A percentile compares a stretch with the other conserved stretches of the same genome.
These are phyloP conservation scores for Heteromurus nitidus DNA, from an alignment of 2,888 invertebrate genomes.

Conservation along the genomic window DNA sequence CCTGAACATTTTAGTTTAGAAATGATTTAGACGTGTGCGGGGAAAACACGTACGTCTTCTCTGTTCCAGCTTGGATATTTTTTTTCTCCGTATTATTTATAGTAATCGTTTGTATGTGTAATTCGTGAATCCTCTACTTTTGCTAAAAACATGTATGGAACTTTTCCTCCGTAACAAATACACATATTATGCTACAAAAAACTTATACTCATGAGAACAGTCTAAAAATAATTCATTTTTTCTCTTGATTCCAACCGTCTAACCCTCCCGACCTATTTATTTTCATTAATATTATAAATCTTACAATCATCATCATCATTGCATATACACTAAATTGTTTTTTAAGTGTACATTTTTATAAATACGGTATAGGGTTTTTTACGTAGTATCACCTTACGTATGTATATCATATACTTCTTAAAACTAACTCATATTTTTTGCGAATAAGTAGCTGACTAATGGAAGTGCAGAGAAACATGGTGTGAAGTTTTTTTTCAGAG, in stretches of 20 bases:
- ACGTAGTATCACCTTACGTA: too few relatives aligned
- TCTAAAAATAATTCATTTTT: constrained; percentile 49
- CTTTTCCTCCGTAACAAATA: constrained; percentile 19
- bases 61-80: too few relatives aligned
- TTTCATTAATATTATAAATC: constrained; percentile 9
- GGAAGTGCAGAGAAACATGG: constrained; percentile 48
- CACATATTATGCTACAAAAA: constrained; percentile 10
- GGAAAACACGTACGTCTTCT: too few relatives aligned
- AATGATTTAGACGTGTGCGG: too few relatives aligned
- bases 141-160: not conserved
- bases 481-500: constrained; percentile 3
- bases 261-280: constrained; percentile 21
- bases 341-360: not conserved
- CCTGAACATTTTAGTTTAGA: too few relatives aligned
- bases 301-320: not conserved
- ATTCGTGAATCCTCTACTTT: not conserved
- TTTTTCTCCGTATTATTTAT: too few relatives aligned
- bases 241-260: constrained; percentile 29
- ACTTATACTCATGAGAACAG: constrained; percentile 24
- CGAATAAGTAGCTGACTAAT: constrained; percentile 21
- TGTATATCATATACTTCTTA: too few relatives aligned
- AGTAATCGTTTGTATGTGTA: not conserved
- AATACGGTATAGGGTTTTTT: too few relatives aligned
- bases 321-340: not conserved
- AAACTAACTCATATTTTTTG: too few relatives aligned